Percentiles rank a stretch among this genome's conserved stretches.
Conservation (phyloP, 2,888 invertebrate species). For the Baronia brevicornis region DNA sequence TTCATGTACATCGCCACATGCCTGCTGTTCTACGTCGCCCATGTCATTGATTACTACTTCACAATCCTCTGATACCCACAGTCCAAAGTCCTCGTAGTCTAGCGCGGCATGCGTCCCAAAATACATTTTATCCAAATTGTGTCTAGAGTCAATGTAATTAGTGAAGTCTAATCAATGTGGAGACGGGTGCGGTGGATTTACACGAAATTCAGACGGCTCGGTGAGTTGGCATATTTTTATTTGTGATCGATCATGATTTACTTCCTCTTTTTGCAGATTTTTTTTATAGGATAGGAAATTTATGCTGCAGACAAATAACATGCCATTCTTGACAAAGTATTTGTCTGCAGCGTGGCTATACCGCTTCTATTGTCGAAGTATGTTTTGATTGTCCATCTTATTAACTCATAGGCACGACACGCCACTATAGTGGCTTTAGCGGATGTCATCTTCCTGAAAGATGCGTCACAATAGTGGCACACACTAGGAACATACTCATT, state of each 20-base stretch:
- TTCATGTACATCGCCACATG: constrained; percentile 71
- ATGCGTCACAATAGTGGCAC: no score
- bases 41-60: constrained; percentile 65
- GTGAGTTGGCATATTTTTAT: constrained; percentile 32
- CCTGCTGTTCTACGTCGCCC: constrained; percentile 63
- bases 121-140: no score
- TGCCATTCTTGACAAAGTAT: no score
- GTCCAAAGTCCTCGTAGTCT: constrained; percentile 4
- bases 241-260: constrained; percentile 2
- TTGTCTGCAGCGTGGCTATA: no score
- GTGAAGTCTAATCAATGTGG: constrained; percentile 22
- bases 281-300: no score
- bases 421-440: no score
- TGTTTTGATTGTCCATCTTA: no score
- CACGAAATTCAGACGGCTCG: constrained; percentile 35
- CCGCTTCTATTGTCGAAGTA: constrained; percentile 8
- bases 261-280: constrained; percentile 7
- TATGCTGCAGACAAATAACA: no score
- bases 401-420: no score
- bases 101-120: no score
- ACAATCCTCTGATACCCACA: constrained; percentile 32
- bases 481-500: no score
- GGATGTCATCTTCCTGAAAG: no score
- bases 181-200: constrained; percentile 21
- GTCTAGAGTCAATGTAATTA: constrained; percentile 19